Evolutionary conservation across 2,888 invertebrate species (phyloP).

Genomic region (Darwinula stevensoni): DNA sequence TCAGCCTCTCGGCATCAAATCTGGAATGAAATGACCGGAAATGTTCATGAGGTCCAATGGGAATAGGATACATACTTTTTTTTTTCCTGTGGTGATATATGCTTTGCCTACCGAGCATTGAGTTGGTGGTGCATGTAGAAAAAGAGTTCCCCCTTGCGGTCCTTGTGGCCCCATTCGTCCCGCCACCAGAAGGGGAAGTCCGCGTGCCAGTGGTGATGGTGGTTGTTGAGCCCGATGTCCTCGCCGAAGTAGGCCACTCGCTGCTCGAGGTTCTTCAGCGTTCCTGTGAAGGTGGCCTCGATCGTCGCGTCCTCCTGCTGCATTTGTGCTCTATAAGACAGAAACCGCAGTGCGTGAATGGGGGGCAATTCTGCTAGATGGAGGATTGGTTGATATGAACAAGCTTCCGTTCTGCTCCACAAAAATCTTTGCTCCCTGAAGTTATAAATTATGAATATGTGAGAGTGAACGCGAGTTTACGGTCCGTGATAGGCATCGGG

Average conservation of each 20-base stretch:
- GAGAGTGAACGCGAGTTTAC: too few relatives aligned
- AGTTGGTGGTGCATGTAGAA: slow-evolving; percentile 34
- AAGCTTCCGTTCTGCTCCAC: too few relatives aligned
- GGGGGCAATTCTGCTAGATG: too few relatives aligned
- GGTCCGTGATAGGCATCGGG: too few relatives aligned
- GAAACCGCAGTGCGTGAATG: slow-evolving; percentile 4
- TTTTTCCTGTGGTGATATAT: too few relatives aligned
- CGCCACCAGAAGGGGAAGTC: slow-evolving; percentile 31
- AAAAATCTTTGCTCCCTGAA: too few relatives aligned
- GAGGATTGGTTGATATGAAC: too few relatives aligned
- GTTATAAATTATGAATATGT: too few relatives aligned
- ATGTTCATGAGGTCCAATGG: too few relatives aligned
- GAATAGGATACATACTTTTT: too few relatives aligned
- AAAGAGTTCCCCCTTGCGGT: slow-evolving; percentile 30
- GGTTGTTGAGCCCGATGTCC: slow-evolving; percentile 32
- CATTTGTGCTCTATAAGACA: slow-evolving; percentile 11
- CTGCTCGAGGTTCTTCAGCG: slow-evolving; percentile 22
- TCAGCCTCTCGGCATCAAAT: too few relatives aligned
- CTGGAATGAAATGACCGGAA: too few relatives aligned
- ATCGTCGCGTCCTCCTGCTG: slow-evolving; percentile 11
- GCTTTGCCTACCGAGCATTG: slow-evolving; percentile 26
- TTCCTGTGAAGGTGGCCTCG: slow-evolving; percentile 13
- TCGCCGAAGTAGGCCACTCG: slow-evolving; percentile 35
- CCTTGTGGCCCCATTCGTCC: slow-evolving; percentile 21
- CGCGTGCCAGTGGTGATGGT: slow-evolving; percentile 28